A percentile compares a stretch with the other conserved stretches of the same genome.
These are phyloP conservation scores for Mechanitis mazaeus DNA, from an alignment of 2,888 invertebrate species.

Conservation along the genomic window DNA sequence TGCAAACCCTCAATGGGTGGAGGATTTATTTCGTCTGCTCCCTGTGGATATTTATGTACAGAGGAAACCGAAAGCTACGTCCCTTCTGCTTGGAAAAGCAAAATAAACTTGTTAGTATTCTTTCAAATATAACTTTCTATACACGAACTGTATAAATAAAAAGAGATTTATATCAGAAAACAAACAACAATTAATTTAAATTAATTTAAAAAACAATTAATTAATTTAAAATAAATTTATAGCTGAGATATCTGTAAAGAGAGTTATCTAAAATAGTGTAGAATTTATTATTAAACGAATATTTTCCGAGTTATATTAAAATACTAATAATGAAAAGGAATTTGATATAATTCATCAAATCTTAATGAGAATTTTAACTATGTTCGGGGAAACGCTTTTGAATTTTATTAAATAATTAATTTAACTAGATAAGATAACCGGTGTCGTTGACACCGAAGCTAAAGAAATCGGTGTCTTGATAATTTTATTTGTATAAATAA, in stretches of 20 bases:
- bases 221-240: too few relatives aligned
- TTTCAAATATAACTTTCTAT: neutral
- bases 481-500: too few relatives aligned
- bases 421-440: conserved; percentile 1
- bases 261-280: neutral
- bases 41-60: conserved; percentile 29
- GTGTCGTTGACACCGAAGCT: neutral
- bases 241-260: neutral
- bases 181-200: too few relatives aligned
- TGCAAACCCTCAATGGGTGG: conserved; percentile 18
- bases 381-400: neutral
- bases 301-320: conserved; percentile 5
- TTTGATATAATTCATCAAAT: conserved; percentile 1
- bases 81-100: conserved; percentile 24
- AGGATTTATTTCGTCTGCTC: conserved; percentile 28
- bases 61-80: conserved; percentile 26
- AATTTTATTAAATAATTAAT: conserved; percentile 1
- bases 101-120: conserved; percentile 14
- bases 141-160: too few relatives aligned
- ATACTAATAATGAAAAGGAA: neutral
- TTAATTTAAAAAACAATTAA: too few relatives aligned
- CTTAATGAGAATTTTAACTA: neutral
- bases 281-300: neutral
- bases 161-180: too few relatives aligned
- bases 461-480: neutral